Conservation (phyloP, 2,113 vertebrate species). For the Poeciliopsis turrubarensis region DNA sequence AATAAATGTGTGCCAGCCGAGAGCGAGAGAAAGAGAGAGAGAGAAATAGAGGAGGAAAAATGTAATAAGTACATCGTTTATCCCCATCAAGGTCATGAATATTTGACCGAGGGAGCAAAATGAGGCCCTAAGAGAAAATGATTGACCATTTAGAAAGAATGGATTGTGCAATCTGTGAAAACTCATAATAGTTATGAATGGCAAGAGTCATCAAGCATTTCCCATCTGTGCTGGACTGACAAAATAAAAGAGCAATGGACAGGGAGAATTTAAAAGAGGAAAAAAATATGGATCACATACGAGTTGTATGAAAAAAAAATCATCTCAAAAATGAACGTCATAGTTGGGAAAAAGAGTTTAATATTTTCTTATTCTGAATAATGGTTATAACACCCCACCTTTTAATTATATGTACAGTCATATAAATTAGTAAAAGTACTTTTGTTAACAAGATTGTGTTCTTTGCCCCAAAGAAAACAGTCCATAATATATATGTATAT, state of each 20-base stretch:
- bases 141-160: slow-evolving; percentile 66
- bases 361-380: slow-evolving; percentile 76
- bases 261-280: slow-evolving; percentile 14
- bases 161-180: slow-evolving; percentile 67
- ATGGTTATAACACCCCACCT: slow-evolving; percentile 72
- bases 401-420: slow-evolving; percentile 95
- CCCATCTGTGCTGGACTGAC: slow-evolving; percentile 57
- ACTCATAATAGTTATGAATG: slow-evolving; percentile 67
- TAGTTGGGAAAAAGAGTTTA: slow-evolving; percentile 78
- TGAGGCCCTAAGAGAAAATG: slow-evolving; percentile 63
- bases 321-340: slow-evolving; percentile 56
- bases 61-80: slow-evolving; percentile 91
- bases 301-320: slow-evolving; percentile 54
- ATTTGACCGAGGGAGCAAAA: slow-evolving; percentile 83
- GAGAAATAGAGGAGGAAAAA: slow-evolving; percentile 24
- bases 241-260: slow-evolving; percentile 43
- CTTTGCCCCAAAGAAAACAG: slow-evolving; percentile 87
- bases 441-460: slow-evolving; percentile 93
- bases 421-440: slow-evolving; percentile 99
- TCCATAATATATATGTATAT: slow-evolving; percentile 81
- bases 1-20: slow-evolving; percentile 87
- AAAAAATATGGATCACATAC: slow-evolving; percentile 25
- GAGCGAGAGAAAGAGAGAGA: slow-evolving; percentile 10
- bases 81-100: slow-evolving; percentile 90
- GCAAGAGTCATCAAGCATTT: slow-evolving; percentile 57